Base-by-base conservation (phyloP, 2,888 invertebrate genomes). In the Agrochola macilenta region DNA sequence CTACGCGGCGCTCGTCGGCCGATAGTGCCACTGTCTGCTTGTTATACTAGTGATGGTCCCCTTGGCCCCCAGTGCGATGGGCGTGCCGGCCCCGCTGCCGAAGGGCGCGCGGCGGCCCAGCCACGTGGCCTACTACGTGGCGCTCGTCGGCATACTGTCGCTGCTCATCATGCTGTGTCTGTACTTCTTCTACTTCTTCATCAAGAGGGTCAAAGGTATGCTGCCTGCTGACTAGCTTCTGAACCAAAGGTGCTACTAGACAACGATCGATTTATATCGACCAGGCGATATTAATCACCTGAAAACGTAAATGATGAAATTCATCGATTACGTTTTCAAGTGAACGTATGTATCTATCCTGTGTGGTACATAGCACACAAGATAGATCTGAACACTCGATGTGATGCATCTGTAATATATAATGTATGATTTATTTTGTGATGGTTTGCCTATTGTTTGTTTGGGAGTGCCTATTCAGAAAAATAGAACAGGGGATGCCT, bases 111-210 rank as follows among this genome's bases (percentile, higher is more conserved):
- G 92, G 23, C 92, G 93, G 39, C 95, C 95, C 14, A 93, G 93
- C 80, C 93, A 93, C 88, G 87, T 90, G 26, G 95, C 95, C 5
- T 96, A 96, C 94, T 96, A 92, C 93, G 94, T 95, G 87, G 96
- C 95, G 68, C 91, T 95, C 79, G 95, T 86, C 30, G 94, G 93
- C 57, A 92, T 96, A 69, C 81, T 95, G 58, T 80, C 86, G n/a
- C 92, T 96, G 82, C 92, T 96, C 63, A 64, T 93, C 68, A 83
- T 96, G 88, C 92, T 96, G 69, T 94, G 94, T 82, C 91, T 92
- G 79, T 96, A 96, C 93, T 95, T 95, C 90, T 88, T 94, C 82
- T 96, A 93, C 92, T 96, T 93, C 92, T 96, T 95, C 89, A 85
- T 95, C 81, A 91, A 88, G 79, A 92, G 93, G 63, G 92, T 95